Percentiles rank a stretch among this genome's conserved stretches.
These are phyloP conservation scores for Astyanax mexicanus DNA, from an alignment of 2,797 vertebrate species.

Conservation along the genomic window DNA sequence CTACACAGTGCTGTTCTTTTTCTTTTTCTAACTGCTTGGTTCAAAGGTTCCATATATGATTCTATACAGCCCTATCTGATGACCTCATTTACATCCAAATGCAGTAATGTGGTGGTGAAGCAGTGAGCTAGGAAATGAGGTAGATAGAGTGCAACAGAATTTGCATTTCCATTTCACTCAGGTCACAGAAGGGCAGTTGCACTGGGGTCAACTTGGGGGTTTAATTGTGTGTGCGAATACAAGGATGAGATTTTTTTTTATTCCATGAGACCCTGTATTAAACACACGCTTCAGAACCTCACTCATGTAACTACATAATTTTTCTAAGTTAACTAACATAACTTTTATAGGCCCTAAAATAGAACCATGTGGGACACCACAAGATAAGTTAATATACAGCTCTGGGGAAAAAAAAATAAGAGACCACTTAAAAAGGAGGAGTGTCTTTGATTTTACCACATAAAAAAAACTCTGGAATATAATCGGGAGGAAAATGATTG, in stretches of 20 bases:
- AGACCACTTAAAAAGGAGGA: too few relatives aligned
- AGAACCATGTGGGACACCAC: too few relatives aligned
- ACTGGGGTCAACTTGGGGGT: slow-evolving; percentile 6
- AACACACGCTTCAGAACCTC: too few relatives aligned
- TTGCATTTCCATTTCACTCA: slow-evolving; percentile 28
- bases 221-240: slow-evolving; percentile 1
- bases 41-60: slow-evolving; percentile 2
- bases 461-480: too few relatives aligned
- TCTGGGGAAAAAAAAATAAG: too few relatives aligned
- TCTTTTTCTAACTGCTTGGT: neutral
- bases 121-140: slow-evolving; percentile 38
- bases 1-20: neutral
- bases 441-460: too few relatives aligned
- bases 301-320: too few relatives aligned
- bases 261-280: too few relatives aligned
- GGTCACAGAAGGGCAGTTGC: slow-evolving; percentile 16
- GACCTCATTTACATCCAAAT: slow-evolving; percentile 21
- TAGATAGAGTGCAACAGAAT: slow-evolving; percentile 26
- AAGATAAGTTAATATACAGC: too few relatives aligned
- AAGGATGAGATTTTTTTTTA: neutral
- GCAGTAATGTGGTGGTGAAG: slow-evolving; percentile 16
- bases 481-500: too few relatives aligned
- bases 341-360: too few relatives aligned
- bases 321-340: too few relatives aligned
- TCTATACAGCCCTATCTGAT: neutral